phyloP scores from a whole-genome alignment of 1,140 invertebrate species.

The Antheraea pernyi region DNA sequence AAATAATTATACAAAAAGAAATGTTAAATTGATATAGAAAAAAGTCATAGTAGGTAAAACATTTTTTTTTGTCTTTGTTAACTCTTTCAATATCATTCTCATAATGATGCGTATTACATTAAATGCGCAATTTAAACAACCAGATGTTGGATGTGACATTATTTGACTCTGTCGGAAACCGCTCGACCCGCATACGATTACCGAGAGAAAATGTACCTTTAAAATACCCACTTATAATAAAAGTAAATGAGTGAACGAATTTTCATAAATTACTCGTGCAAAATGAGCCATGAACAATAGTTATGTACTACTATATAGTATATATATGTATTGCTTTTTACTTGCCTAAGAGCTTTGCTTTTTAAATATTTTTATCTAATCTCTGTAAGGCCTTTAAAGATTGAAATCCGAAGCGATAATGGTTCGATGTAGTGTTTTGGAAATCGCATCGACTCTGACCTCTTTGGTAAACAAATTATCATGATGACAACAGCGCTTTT shows the following conservation, averaged over 20 bases:
- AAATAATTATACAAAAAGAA: too few relatives aligned
- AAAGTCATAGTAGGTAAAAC: too few relatives aligned
- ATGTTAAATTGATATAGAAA: too few relatives aligned
- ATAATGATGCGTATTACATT: neutral
- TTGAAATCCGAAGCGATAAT: too few relatives aligned
- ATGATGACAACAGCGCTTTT: too few relatives aligned
- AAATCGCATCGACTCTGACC: too few relatives aligned
- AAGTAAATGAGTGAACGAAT: neutral
- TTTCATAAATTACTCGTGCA: neutral
- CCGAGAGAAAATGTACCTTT: neutral
- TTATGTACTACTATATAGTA: neutral
- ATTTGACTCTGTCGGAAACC: neutral
- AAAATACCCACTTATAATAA: neutral
- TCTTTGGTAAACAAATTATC: too few relatives aligned
- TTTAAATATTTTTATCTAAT: too few relatives aligned
- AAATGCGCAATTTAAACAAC: neutral
- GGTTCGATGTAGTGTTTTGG: too few relatives aligned
- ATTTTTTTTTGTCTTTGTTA: neutral
- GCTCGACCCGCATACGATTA: neutral
- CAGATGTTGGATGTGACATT: neutral
- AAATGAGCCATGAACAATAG: neutral
- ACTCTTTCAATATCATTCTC: neutral
- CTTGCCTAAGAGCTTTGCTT: too few relatives aligned
- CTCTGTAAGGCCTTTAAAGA: too few relatives aligned
- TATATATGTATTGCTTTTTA: too few relatives aligned